Conservation (phyloP, 2,888 invertebrate genomes). For the Tipula lateralis region DNA sequence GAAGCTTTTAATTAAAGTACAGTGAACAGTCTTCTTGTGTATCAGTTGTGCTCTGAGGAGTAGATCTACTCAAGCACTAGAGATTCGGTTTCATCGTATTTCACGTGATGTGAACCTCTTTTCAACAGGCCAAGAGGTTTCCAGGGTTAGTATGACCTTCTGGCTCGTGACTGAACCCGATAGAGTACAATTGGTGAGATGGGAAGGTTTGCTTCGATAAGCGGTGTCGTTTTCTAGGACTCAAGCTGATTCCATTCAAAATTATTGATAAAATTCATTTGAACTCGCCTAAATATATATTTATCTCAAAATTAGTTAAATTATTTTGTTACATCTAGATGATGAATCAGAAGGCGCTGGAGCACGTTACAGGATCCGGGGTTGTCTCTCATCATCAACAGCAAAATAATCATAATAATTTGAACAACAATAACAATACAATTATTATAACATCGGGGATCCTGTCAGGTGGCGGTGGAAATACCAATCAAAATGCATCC, state of each 20-base stretch:
- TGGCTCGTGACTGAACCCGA: too few relatives aligned
- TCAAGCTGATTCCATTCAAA: constrained; percentile 12
- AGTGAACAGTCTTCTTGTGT: too few relatives aligned
- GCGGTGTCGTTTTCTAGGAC: too few relatives aligned
- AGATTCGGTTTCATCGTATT: too few relatives aligned
- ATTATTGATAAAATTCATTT: not conserved
- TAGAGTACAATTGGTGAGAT: too few relatives aligned
- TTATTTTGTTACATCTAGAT: constrained; percentile 32
- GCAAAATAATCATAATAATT: not conserved
- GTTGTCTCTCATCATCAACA: constrained; percentile 34
- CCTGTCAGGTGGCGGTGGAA: not conserved
- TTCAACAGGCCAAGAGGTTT: too few relatives aligned
- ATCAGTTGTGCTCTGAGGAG: too few relatives aligned
- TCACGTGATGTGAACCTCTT: too few relatives aligned
- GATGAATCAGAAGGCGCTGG: constrained; percentile 35
- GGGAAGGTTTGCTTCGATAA: too few relatives aligned
- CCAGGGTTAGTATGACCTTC: too few relatives aligned
- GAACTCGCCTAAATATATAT: not conserved
- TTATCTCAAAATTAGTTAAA: not conserved
- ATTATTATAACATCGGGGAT: constrained; percentile 25
- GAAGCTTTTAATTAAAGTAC: too few relatives aligned
- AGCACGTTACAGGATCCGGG: constrained; percentile 34
- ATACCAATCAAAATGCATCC: constrained; percentile 33
- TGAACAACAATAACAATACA: not conserved
- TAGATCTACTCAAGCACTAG: too few relatives aligned